A percentile compares a stretch with the other conserved stretches of the same genome.
phyloP scores from a whole-genome alignment of 2,888 invertebrate genomes.

The Mallateleia sp. region DNA sequence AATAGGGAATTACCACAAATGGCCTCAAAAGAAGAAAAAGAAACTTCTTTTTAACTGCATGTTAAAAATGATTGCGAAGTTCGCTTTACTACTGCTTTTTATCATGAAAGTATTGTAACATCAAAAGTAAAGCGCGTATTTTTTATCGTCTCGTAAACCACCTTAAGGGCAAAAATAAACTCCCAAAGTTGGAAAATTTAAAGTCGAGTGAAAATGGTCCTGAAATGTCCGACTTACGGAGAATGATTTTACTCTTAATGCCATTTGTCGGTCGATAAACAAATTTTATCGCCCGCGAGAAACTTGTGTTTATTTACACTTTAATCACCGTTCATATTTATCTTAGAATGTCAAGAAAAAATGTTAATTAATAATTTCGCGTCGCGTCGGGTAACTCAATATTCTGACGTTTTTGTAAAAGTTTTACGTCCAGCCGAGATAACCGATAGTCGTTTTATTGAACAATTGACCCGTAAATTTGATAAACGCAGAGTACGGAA shows the following conservation, averaged over 20 bases:
- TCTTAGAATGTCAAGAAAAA: conserved; percentile 5
- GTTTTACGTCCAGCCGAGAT: conserved; percentile 31
- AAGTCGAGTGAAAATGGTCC: conserved; percentile 9
- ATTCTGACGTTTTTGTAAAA: conserved; percentile 35
- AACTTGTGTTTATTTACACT: not conserved
- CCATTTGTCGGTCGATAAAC: not conserved
- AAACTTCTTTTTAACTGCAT: not conserved
- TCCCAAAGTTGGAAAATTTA: conserved; percentile 22
- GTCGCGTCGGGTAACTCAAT: not conserved
- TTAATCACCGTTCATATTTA: conserved; percentile 17
- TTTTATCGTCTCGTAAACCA: conserved; percentile 29
- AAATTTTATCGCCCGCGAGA: not conserved
- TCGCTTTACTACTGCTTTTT: conserved; percentile 26
- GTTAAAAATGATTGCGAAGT: conserved; percentile 29
- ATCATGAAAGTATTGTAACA: conserved; percentile 40
- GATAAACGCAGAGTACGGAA: conserved; percentile 53
- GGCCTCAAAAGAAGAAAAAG: not conserved
- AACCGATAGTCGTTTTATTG: conserved; percentile 47
- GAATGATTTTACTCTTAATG: not conserved
- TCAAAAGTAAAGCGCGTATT: conserved; percentile 28
- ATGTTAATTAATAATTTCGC: conserved; percentile 26
- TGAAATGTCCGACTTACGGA: not conserved
- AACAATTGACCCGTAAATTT: conserved; percentile 64
- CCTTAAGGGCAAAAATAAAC: conserved; percentile 28
- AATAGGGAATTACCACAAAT: not conserved